A percentile compares a stretch with the other conserved stretches of the same genome.
Conservation (phyloP, 2,888 invertebrate genomes). For the Cosmia pyralina region DNA sequence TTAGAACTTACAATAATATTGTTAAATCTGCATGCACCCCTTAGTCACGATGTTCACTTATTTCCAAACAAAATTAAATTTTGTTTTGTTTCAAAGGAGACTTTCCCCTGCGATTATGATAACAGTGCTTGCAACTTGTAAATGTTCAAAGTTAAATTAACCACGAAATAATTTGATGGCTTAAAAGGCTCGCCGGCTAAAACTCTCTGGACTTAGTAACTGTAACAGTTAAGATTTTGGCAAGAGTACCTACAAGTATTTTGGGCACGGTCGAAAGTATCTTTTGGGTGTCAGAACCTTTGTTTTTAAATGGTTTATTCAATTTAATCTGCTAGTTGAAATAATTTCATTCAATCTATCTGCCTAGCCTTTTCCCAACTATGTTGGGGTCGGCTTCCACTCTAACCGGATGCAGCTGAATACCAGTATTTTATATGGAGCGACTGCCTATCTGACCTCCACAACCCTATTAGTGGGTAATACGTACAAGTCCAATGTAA, state of each 20-base stretch:
- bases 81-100: constrained; percentile 21
- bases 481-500: too few species aligned
- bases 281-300: not conserved
- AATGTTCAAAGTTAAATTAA: constrained; percentile 56
- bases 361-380: too few species aligned
- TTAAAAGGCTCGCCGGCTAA: constrained; percentile 9
- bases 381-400: too few species aligned
- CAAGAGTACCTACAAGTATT: constrained; percentile 21
- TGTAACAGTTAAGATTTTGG: constrained; percentile 23
- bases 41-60: not conserved
- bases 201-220: constrained; percentile 1
- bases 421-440: too few species aligned
- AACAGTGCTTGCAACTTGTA: constrained; percentile 29
- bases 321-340: not conserved
- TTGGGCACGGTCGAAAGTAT: constrained; percentile 13
- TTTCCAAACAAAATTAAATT: constrained; percentile 29
- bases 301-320: not conserved
- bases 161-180: constrained; percentile 50
- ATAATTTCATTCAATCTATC: not conserved
- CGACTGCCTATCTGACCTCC: too few species aligned
- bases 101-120: constrained; percentile 20
- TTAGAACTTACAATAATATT: not conserved
- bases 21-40: not conserved
- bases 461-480: too few species aligned
- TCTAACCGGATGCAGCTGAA: too few species aligned